Evolutionary conservation across 2,797 vertebrate genomes (phyloP).

Genomic region (Peromyscus melanophrys): DNA sequence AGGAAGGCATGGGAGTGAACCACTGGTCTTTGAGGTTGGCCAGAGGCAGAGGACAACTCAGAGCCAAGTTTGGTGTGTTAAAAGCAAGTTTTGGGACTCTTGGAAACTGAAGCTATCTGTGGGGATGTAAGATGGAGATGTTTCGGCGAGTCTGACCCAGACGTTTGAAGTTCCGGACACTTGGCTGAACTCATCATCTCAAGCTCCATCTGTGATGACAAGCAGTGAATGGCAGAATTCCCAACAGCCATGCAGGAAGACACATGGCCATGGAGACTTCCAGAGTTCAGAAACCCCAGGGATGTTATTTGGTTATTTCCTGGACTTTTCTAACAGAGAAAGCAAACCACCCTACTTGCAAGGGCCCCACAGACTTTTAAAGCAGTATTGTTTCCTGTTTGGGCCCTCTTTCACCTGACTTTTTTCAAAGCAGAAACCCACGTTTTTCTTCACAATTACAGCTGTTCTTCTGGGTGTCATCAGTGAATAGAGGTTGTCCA

Average conservation of each 20-base stretch:
- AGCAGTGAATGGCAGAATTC: fast-evolving
- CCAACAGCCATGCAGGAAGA: not conserved
- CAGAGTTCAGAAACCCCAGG: not conserved
- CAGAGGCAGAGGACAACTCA: not conserved
- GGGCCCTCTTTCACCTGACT: not conserved
- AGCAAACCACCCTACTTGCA: not conserved
- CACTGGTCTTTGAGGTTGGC: not conserved
- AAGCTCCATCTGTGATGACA: fast-evolving
- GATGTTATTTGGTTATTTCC: not conserved
- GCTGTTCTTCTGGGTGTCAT: not conserved
- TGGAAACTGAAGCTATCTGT: not conserved
- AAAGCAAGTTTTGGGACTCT: not conserved
- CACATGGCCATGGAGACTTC: not conserved
- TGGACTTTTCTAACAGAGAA: not conserved
- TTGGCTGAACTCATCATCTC: not conserved
- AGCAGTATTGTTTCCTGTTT: not conserved
- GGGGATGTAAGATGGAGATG: too few species aligned
- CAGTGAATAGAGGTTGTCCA: not conserved
- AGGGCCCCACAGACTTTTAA: not conserved
- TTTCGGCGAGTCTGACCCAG: not conserved
- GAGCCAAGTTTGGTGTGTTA: not conserved
- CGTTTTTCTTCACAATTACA: not conserved
- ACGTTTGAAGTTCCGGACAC: not conserved
- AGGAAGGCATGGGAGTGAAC: too few species aligned
- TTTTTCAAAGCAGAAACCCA: not conserved